A percentile compares a stretch with the other conserved stretches of the same genome.
phyloP scores from a whole-genome alignment of 2,113 vertebrate species.

The Chlamydotis undulata region DNA sequence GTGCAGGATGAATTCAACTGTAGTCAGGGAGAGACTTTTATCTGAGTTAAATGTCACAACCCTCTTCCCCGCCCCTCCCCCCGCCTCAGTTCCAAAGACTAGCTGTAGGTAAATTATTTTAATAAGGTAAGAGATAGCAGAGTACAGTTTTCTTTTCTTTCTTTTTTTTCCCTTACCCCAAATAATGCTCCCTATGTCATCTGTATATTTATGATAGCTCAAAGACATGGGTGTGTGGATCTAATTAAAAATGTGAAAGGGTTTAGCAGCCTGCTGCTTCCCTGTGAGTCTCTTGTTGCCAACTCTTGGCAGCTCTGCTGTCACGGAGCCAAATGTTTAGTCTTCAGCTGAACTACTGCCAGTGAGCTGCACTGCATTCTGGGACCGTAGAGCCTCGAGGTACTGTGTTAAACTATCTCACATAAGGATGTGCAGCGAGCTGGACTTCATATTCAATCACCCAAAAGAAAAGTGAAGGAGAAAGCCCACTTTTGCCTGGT shows the following conservation, averaged over 20 bases:
- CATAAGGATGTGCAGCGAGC: conserved; percentile 58
- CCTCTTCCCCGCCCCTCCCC: background rate
- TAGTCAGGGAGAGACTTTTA: background rate
- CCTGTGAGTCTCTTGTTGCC: conserved; percentile 89
- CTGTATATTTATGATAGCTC: conserved; percentile 97
- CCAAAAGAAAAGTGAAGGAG: conserved; percentile 42
- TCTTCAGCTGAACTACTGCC: conserved; percentile 94
- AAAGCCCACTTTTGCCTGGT: conserved; percentile 40
- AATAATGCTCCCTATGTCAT: conserved; percentile 91
- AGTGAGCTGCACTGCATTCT: conserved; percentile 87
- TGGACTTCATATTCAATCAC: conserved; percentile 39
- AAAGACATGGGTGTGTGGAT: conserved; percentile 98
- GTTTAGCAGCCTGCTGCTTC: conserved; percentile 96
- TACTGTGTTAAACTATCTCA: conserved; percentile 60
- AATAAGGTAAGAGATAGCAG: conserved; percentile 70
- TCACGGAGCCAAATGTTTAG: conserved; percentile 97
- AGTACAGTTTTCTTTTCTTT: conserved; percentile 37
- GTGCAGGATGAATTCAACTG: background rate
- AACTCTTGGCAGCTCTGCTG: conserved; percentile 96
- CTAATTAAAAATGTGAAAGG: conserved; percentile 99
- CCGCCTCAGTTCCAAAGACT: conserved; percentile 20
- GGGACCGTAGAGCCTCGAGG: conserved; percentile 79
- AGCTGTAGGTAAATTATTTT: conserved; percentile 74
- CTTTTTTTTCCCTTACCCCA: conserved; percentile 65
- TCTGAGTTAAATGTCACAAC: background rate